Percentiles rank a stretch among this genome's conserved stretches.
These are phyloP conservation scores for Meda fulgida DNA, from an alignment of 2,797 vertebrate genomes.

Conservation along the genomic window DNA sequence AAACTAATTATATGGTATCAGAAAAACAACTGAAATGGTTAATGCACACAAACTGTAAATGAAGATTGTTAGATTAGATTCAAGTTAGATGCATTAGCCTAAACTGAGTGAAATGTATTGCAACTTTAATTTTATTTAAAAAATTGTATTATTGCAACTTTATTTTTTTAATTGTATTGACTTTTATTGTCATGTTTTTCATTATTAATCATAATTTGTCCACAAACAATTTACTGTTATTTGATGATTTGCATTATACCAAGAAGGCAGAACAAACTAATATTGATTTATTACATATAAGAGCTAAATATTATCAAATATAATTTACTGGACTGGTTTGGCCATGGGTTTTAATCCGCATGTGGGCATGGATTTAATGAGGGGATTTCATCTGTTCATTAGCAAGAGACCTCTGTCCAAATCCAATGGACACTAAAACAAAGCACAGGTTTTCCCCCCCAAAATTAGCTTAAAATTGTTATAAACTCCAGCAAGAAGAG, in stretches of 20 bases:
- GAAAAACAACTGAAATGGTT: background rate
- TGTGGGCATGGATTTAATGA: background rate
- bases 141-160: background rate
- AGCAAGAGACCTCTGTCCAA: background rate
- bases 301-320: slow-evolving; percentile 21
- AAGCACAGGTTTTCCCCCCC: background rate
- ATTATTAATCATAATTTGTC: background rate
- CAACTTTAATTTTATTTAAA: background rate
- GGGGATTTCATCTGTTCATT: slow-evolving; percentile 7
- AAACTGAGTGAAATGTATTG: background rate
- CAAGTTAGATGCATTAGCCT: no score
- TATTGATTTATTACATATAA: slow-evolving; percentile 10
- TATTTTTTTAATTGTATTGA: no score
- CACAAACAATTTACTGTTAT: background rate
- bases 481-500: background rate
- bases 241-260: background rate
- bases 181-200: background rate
- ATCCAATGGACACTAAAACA: background rate
- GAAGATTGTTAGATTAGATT: background rate
- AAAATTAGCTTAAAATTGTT: background rate
- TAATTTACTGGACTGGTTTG: slow-evolving; percentile 47
- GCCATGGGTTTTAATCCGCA: slow-evolving; percentile 22
- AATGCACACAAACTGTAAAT: background rate
- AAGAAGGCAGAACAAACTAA: background rate
- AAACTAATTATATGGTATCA: background rate